These are phyloP conservation scores for Gracilinanus agilis DNA, from an alignment of 2,113 vertebrate genomes.

Conservation along the genomic window DNA sequence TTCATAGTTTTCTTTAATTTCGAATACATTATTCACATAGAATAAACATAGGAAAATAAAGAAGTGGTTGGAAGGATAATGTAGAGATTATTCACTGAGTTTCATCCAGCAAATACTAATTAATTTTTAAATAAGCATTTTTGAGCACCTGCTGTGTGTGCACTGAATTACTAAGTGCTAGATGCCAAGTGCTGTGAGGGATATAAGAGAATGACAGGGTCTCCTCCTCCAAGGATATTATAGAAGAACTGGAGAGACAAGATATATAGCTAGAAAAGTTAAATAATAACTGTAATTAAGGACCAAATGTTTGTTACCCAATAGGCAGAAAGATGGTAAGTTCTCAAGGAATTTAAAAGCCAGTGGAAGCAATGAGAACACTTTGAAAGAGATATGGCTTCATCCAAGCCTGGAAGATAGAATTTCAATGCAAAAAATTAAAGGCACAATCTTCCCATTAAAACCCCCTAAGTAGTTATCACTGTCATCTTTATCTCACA, in stretches of 20 bases:
- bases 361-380: neutral
- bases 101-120: neutral
- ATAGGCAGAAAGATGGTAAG: neutral
- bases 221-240: neutral
- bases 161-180: neutral
- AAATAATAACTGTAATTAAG: constrained; percentile 22
- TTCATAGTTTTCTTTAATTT: constrained; percentile 8
- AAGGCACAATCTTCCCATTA: neutral
- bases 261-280: neutral
- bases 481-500: neutral
- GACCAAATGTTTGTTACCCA: constrained; percentile 16
- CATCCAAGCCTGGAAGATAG: neutral
- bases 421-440: constrained; percentile 31
- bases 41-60: constrained; percentile 23
- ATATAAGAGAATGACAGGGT: neutral
- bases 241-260: neutral
- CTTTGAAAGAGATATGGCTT: neutral
- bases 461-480: constrained; percentile 21
- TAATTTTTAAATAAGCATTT: neutral
- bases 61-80: neutral
- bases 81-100: neutral
- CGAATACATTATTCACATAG: constrained; percentile 13
- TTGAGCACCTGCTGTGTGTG: neutral
- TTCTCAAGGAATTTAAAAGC: neutral
- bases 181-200: neutral